Percentiles rank a stretch among this genome's conserved stretches.
phyloP scores from a whole-genome alignment of 2,113 vertebrate species.

The Brienomyrus brachyistius region DNA sequence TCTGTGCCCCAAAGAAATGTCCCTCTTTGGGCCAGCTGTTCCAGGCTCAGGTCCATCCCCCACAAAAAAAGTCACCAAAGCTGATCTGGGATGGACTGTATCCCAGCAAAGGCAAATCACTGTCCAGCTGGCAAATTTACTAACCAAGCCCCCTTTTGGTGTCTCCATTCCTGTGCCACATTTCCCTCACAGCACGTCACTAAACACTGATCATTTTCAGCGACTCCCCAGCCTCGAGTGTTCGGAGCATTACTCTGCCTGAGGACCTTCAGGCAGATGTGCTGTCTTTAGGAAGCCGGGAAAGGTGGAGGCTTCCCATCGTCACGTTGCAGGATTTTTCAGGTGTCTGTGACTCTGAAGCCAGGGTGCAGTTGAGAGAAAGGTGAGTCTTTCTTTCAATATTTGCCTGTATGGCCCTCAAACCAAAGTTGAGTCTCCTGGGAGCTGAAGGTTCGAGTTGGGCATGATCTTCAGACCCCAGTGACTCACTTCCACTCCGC shows the following conservation, averaged over 20 bases:
- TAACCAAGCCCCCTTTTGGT: constrained; percentile 33
- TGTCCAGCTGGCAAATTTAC: constrained; percentile 49
- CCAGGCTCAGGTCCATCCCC: constrained; percentile 25
- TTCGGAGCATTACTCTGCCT: constrained; percentile 38
- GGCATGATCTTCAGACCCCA: not conserved
- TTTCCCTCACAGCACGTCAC: constrained; percentile 34
- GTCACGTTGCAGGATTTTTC: constrained; percentile 24
- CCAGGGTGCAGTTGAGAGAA: not conserved
- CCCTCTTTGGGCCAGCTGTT: constrained; percentile 44
- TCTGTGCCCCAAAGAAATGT: constrained; percentile 34
- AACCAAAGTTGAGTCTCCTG: not conserved
- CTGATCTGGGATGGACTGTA: constrained; percentile 44
- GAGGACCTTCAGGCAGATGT: constrained; percentile 45
- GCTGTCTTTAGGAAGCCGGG: constrained; percentile 40
- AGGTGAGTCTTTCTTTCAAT: not conserved
- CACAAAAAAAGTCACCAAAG: constrained; percentile 28
- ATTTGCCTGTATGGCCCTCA: not conserved
- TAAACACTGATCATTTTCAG: constrained; percentile 52
- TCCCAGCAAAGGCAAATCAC: constrained; percentile 32
- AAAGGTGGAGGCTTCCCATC: constrained; percentile 38
- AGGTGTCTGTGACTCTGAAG: not conserved
- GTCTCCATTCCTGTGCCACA: constrained; percentile 34
- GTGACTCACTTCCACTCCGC: not conserved
- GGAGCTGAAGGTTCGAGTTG: not conserved
- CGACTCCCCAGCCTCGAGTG: constrained; percentile 37